These are phyloP conservation scores for Eremobia ochroleuca DNA, from an alignment of 2,888 invertebrate genomes.

Conservation along the genomic window DNA sequence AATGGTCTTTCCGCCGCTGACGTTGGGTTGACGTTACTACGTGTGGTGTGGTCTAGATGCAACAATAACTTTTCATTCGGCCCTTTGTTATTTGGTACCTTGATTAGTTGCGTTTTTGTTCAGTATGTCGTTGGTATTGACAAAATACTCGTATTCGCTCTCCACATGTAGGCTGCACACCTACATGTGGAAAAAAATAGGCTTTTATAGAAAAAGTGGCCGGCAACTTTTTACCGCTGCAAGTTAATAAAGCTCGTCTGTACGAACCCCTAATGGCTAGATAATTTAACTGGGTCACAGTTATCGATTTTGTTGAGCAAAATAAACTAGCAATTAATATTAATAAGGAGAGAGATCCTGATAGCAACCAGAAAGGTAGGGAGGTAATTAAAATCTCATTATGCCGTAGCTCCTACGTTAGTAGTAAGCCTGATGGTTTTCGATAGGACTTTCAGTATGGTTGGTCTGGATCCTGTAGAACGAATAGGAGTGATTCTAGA, in stretches of 20 bases:
- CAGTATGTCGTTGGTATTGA: not conserved
- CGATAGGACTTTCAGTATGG: slow-evolving; percentile 29
- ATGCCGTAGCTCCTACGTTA: slow-evolving; percentile 50
- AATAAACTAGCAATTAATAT: slow-evolving; percentile 64
- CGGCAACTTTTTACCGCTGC: not conserved
- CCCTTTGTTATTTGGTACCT: not conserved
- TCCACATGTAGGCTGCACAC: no score
- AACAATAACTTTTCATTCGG: not conserved
- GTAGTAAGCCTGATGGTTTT: slow-evolving; percentile 36
- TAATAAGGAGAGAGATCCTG: slow-evolving; percentile 57
- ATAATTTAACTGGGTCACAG: slow-evolving; percentile 47
- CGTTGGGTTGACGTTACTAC: not conserved
- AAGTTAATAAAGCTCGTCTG: not conserved
- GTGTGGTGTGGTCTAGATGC: no score
- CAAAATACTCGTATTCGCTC: no score
- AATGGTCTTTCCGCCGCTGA: not conserved
- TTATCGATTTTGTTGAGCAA: slow-evolving; percentile 49
- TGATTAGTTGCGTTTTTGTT: not conserved
- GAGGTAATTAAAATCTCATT: slow-evolving; percentile 74
- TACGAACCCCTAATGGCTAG: slow-evolving; percentile 28
- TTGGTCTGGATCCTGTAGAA: slow-evolving; percentile 25
- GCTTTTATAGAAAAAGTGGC: not conserved
- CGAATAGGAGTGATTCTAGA: slow-evolving; percentile 32
- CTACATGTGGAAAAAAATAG: not conserved
- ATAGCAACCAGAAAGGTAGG: slow-evolving; percentile 49